Percentiles rank a stretch among this genome's conserved stretches.
Conservation (phyloP, 2,797 vertebrate species). For the Myoxocephalus aenaeus region DNA sequence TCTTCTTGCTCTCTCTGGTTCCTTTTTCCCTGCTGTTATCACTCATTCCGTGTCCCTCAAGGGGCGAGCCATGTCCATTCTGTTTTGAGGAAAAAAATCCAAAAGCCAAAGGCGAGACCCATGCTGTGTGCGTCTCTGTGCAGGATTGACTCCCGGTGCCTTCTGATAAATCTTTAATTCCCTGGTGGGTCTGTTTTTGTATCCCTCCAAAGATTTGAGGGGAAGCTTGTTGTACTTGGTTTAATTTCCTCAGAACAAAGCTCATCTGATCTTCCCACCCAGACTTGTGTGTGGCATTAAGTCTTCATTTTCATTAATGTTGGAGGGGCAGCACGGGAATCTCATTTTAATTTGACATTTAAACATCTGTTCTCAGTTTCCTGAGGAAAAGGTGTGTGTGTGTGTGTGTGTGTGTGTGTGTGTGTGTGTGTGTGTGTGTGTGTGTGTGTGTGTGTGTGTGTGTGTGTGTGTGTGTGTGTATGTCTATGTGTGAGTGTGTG, state of each 20-base stretch:
- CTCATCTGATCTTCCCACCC: conserved; percentile 81
- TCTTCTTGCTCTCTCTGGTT: conserved; percentile 16
- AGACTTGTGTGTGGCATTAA: conserved; percentile 81
- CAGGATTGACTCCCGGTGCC: conserved; percentile 67
- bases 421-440: conserved; percentile 16
- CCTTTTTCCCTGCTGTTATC: conserved; percentile 46
- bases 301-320: conserved; percentile 87
- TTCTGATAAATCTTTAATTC: conserved; percentile 81
- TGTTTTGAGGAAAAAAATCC: conserved; percentile 56
- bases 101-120: conserved; percentile 65
- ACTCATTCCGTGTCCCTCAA: conserved; percentile 37
- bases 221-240: conserved; percentile 80
- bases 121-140: conserved; percentile 61
- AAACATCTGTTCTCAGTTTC: conserved; percentile 88
- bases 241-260: conserved; percentile 88
- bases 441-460: conserved; percentile 28
- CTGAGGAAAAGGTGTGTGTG: conserved; percentile 53
- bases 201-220: conserved; percentile 71
- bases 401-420: conserved; percentile 14
- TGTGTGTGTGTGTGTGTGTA: conserved; percentile 19
- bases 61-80: conserved; percentile 37
- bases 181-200: conserved; percentile 73
- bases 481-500: conserved; percentile 27
- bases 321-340: conserved; percentile 79
- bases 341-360: conserved; percentile 90